These are phyloP conservation scores for Seriola rivoliana DNA, from an alignment of 2,113 vertebrate genomes.

Conservation along the genomic window DNA sequence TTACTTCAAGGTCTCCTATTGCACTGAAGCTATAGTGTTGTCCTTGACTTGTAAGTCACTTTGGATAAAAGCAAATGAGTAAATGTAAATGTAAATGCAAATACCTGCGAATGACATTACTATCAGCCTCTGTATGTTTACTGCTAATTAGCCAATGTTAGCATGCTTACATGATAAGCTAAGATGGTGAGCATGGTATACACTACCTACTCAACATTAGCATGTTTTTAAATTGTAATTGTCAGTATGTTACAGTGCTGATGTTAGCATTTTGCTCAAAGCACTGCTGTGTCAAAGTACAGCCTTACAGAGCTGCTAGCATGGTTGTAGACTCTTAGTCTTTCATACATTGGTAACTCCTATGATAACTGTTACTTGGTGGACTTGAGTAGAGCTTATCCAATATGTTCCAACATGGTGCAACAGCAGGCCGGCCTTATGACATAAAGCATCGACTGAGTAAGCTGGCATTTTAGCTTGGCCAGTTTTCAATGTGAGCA, in stretches of 20 bases:
- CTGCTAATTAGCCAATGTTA: too few relatives aligned
- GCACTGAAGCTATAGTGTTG: too few relatives aligned
- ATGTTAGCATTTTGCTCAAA: constrained; percentile 11
- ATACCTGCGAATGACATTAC: neutral
- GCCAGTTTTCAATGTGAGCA: constrained; percentile 46
- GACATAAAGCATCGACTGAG: constrained; percentile 39
- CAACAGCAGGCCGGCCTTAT: constrained; percentile 33
- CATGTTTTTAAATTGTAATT: neutral
- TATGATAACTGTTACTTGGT: constrained; percentile 16
- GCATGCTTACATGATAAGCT: neutral
- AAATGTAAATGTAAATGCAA: neutral
- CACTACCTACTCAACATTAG: neutral
- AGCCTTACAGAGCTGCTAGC: neutral
- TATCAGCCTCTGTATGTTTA: too few relatives aligned
- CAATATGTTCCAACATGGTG: constrained; percentile 9
- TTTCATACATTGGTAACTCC: neutral
- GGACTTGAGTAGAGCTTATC: neutral
- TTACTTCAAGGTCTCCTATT: too few relatives aligned
- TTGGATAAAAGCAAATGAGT: too few relatives aligned
- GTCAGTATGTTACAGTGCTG: neutral
- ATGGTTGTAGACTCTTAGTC: neutral
- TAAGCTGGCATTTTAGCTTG: constrained; percentile 53
- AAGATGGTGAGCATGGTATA: neutral
- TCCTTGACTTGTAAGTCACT: too few relatives aligned
- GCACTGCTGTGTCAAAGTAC: neutral